A percentile compares a stretch with the other conserved stretches of the same genome.
Conservation (phyloP, 2,113 vertebrate genomes). For the Pygoscelis antarcticus region DNA sequence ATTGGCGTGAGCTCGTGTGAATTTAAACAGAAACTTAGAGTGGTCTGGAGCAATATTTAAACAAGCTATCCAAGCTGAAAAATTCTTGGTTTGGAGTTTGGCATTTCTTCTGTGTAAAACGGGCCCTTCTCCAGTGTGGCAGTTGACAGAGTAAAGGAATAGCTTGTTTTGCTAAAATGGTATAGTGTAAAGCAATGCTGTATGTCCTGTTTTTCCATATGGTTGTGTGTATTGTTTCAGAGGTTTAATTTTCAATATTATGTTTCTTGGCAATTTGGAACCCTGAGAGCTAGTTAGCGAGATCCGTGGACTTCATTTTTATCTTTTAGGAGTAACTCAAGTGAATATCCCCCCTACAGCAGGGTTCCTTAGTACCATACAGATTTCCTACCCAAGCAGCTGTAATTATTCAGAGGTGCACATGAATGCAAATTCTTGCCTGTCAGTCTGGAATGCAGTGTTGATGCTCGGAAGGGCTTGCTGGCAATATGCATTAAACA, state of each 20-base stretch:
- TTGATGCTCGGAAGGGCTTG: constrained; percentile 34
- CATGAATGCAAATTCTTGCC: constrained; percentile 52
- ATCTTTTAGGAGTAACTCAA: not conserved
- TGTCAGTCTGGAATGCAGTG: constrained; percentile 43
- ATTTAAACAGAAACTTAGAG: not conserved
- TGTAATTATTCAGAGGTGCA: constrained; percentile 63
- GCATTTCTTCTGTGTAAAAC: not conserved
- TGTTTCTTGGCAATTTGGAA: not conserved
- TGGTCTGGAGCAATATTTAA: not conserved
- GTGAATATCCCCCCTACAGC: not conserved
- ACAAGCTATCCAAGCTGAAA: not conserved
- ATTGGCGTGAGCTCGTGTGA: not conserved
- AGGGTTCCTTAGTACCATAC: not conserved
- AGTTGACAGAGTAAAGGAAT: not conserved
- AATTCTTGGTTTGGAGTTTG: not conserved
- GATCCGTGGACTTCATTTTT: not conserved
- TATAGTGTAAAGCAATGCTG: not conserved
- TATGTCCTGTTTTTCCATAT: not conserved
- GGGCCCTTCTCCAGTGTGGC: not conserved
- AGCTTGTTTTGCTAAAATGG: not conserved
- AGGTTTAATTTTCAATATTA: not conserved
- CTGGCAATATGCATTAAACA: constrained; percentile 41
- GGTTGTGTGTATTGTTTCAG: not conserved
- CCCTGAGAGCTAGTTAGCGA: not conserved
- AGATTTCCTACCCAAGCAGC: constrained; percentile 32